Base-by-base conservation (phyloP, 2,113 vertebrate species). In the Microcebus lehilahytsara region DNA sequence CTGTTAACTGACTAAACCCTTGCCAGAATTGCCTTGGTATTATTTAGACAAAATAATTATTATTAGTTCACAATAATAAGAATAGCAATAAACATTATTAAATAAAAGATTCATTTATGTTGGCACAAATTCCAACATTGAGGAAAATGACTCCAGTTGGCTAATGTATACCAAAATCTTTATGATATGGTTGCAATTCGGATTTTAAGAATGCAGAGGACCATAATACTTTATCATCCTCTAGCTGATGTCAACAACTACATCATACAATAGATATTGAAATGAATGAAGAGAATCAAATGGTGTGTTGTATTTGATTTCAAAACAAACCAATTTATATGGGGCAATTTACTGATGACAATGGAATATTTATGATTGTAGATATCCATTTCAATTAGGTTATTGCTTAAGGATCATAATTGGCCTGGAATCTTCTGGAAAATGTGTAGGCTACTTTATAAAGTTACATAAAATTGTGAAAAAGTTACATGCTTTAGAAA, bases 401-500 rank as follows among this genome's bases (percentile, higher is more conserved):
- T 99, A 99, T 98, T 98, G 98, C 98, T 98, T 96, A 96, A 98
- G 97, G 84, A 92, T 98, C 95, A 98, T 98, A 98, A 97, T 86
- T 84, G 94, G 97, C 96, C 96, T 98, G 87, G 69, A 84, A 87
- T 89, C 96, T 96, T 97, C 95, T 92, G 96, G 95, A 97, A 97
- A 97, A 78, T 93, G 66, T 97, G 90, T 98, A 97, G 89, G 97
- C 96, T 98, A 98, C 91, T 97, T 98, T 98, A 98, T 97, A 98
- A 98, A 98, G 98, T 98, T 98, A 98, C 98, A 98, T 97, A 98
- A 99, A 99, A 97, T 51, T 98, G 95, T 98, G 98, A 92, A 98
- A 98, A 99, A 98, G 34, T 86, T 95, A 96, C 98, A 99, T 99
- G 99, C 98, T 98, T 98, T 98, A 98, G 97, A 98, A 99, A 98